phyloP scores from a whole-genome alignment of 2,113 vertebrate genomes.

The Cyprinodon brontotheroides region DNA sequence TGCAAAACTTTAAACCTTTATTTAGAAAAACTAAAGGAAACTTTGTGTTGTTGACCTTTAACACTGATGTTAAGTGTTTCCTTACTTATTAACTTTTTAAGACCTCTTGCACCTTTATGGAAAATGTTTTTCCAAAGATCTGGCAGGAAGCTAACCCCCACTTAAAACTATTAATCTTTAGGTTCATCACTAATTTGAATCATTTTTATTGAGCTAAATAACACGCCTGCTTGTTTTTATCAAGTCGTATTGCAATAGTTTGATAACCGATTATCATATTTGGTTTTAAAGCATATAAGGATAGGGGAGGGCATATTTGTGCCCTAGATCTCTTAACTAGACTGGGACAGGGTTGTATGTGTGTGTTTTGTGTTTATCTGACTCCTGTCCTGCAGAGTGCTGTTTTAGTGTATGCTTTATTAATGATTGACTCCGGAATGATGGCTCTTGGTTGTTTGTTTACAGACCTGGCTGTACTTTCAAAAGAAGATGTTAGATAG shows the following conservation, averaged over 20 bases:
- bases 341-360: background rate
- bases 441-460: slow-evolving; percentile 10
- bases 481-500: slow-evolving; percentile 51
- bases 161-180: background rate
- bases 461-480: slow-evolving; percentile 5
- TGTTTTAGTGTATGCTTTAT: slow-evolving; percentile 16
- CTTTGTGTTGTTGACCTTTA: background rate
- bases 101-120: background rate
- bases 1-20: background rate
- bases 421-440: slow-evolving; percentile 50
- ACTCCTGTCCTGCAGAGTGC: slow-evolving; percentile 3
- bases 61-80: background rate
- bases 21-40: background rate
- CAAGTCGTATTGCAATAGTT: background rate
- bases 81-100: background rate
- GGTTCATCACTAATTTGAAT: background rate
- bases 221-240: background rate
- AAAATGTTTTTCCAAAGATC: background rate
- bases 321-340: background rate
- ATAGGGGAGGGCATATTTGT: background rate
- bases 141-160: background rate
- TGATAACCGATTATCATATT: background rate
- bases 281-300: background rate
- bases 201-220: background rate
- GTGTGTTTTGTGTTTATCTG: slow-evolving; percentile 2